phyloP scores from a whole-genome alignment of 2,797 vertebrate species.

The Oreochromis mossambicus region DNA sequence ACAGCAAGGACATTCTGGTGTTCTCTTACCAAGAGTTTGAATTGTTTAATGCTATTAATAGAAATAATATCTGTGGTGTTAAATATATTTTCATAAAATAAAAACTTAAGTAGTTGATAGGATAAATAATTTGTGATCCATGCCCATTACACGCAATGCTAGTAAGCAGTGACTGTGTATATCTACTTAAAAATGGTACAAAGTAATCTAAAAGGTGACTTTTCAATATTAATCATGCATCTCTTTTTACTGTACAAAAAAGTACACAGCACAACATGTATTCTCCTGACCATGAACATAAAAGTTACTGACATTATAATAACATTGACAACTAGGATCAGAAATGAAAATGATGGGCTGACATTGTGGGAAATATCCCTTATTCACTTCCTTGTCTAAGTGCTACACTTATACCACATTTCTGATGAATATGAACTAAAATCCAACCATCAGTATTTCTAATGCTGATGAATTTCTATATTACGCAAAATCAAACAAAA shows the following conservation, averaged over 20 bases:
- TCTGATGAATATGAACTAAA: not conserved
- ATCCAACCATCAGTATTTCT: not conserved
- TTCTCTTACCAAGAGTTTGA: conserved; percentile 1
- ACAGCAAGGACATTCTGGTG: conserved; percentile 30
- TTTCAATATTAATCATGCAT: not conserved
- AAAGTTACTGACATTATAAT: not conserved
- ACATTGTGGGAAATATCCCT: not conserved
- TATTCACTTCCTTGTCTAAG: not conserved
- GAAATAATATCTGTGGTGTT: not conserved
- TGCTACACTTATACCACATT: not conserved
- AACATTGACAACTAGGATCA: not conserved
- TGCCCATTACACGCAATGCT: not conserved
- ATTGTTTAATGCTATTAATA: not conserved
- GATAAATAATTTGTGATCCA: not conserved
- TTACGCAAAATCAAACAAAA: not conserved
- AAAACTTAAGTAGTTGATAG: not conserved
- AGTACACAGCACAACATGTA: not conserved
- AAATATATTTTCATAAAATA: not conserved
- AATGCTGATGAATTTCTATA: not conserved
- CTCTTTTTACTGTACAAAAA: not conserved
- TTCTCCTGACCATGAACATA: not conserved
- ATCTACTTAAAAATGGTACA: not conserved
- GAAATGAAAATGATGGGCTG: not conserved
- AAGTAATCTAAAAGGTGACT: not conserved
- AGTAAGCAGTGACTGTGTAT: not conserved